Evolutionary conservation across 2,888 invertebrate genomes (phyloP), one percentile per base, ranked within the genome.

Genomic region (Marasmarcha lunaedactyla): DNA sequence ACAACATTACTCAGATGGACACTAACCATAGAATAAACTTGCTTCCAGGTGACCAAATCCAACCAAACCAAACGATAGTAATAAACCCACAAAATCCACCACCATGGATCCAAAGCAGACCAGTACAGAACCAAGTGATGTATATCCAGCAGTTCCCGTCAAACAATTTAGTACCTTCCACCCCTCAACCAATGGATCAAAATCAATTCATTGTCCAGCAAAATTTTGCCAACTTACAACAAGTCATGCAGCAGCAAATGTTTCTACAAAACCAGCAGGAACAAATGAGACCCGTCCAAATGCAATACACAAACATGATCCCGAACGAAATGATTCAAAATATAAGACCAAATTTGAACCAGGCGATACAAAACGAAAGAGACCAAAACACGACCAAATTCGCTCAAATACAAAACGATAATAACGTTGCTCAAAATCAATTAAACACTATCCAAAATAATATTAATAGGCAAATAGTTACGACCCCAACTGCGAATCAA

Each of bases 31-130:
- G 3, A 20, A 20, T 20, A 5, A 5, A 5, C 3, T 20, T 20
- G 7, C 7, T 20, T 69, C 14, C 66, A 79, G 78, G 73, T 33
- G 73, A 78, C 25, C 73, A 76, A 47, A 59, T 61, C 14, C 71
- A 71, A 41, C 71, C 64, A 40, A 73, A 71, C 40, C 78, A 78
- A 50, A 65, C 70, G 0, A 63, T 71, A 43, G 59, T 74, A 36
- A 63, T 79, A 40, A 79, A 78, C 44, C 68, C 71, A 1, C 74
- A 77, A 46, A 81, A 78, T 35, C 63, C 72, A 9, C 81, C 81
- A 34, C 81, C 81, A 58, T 83, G 81, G 81, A 65, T 67, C 37
- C 74, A 70, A 12, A 36, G 35, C 59, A 52, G 70, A 36, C 50
- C 56, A 35, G 48, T 63, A 1, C 72, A 68, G 42, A 76, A 70